Base-by-base conservation (phyloP, 2,113 vertebrate species). In the Zeus faber region DNA sequence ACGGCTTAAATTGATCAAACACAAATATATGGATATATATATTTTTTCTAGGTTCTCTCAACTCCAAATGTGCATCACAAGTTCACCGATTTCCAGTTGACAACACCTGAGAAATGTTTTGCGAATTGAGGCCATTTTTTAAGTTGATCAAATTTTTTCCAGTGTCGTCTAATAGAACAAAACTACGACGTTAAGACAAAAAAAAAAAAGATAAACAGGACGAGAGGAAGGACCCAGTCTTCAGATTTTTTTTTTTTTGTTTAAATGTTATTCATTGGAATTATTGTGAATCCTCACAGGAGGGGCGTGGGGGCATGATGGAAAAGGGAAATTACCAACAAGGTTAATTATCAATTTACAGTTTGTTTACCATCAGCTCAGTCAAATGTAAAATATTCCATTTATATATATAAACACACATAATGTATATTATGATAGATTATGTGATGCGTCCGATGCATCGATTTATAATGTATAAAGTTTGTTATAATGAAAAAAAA, bases 401-500 rank as follows among this genome's bases (percentile, higher is more conserved):
- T 88, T 82, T 88, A 84, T 81, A 81, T 71, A 80, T 67, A 66
- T 80, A 75, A 66, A 83, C 74, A 77, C 51, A 65, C 54, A 62
- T 62, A 69, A 76, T 87, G 84, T 86, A 85, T 74, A 85, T 83
- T 77, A 80, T 50, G 60, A 88, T 89, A 89, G 92, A 90, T 93
- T 75, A 88, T 91, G 87, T 85, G 86, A 90, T 88, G 87, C 81
- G 88, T 89, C 90, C 88, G 81, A 71, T 85, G 90, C 87, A 91
- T 93, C 92, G 86, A 74, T 89, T 87, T 92, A 82, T 89, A 91
- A 85, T 86, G 85, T 88, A 85, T 73, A 93, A 93, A 93, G 90
- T 92, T 93, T 95, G 92, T 95, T 93, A 80, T 72, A 87, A 93
- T 92, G 92, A 88, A 86, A 89, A 88, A 76, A 90, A 81, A 88